These are phyloP conservation scores for Dolichomitus sp. DNA, from an alignment of 2,888 invertebrate genomes.

Conservation along the genomic window DNA sequence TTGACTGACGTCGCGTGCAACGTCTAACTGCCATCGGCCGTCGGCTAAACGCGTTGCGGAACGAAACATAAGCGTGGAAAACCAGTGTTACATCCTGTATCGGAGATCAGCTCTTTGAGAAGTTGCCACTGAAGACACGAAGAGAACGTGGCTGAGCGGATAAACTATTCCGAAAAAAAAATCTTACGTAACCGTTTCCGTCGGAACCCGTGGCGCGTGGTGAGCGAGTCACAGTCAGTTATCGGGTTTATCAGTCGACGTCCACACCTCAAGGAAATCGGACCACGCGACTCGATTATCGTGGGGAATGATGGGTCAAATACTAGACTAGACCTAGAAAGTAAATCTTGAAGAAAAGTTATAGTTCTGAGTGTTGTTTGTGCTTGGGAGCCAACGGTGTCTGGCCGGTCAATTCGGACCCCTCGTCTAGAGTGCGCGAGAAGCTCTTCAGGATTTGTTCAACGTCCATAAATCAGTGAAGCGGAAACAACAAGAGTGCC, in stretches of 20 bases:
- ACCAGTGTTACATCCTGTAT: background rate
- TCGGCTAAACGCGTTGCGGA: no score
- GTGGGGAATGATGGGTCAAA: background rate
- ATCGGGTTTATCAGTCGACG: conserved; percentile 72
- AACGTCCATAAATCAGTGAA: conserved; percentile 2
- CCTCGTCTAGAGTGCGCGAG: background rate
- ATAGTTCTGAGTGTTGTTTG: background rate
- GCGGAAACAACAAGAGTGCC: background rate
- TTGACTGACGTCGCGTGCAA: background rate
- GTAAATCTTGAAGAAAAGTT: background rate
- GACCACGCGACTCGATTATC: conserved; percentile 3
- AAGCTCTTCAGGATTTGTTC: background rate
- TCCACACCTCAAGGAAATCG: conserved; percentile 20
- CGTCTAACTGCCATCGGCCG: background rate
- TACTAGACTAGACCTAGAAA: background rate
- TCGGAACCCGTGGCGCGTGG: background rate
- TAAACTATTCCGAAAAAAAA: conserved; percentile 22
- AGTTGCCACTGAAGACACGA: conserved; percentile 27
- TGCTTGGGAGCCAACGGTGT: background rate
- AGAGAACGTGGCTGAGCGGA: conserved; percentile 8
- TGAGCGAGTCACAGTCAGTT: conserved; percentile 39
- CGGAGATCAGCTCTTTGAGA: background rate
- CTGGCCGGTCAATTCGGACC: background rate
- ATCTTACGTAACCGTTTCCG: conserved; percentile 36
- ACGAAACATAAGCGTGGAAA: background rate